Evolutionary conservation across 2,888 invertebrate genomes (phyloP), one percentile per base, ranked within the genome.

Genomic region (Caenorhabditis drosophilae): DNA sequence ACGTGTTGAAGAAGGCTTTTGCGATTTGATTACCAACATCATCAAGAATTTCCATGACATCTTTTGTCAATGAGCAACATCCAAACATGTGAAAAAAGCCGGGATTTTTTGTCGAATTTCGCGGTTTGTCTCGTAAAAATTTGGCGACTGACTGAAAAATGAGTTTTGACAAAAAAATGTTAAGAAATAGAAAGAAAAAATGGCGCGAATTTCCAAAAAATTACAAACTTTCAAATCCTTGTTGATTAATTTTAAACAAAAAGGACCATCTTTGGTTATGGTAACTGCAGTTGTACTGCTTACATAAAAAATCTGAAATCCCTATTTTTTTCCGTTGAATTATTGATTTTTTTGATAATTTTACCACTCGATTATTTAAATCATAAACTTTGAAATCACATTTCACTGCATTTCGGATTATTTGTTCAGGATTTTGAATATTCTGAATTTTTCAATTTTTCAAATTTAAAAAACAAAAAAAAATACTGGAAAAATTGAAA

Each of bases 341-440:
- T 25, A 12, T n/a, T 36, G 4, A 4, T n/a, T 36, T 4, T 12
- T 15, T n/a, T 46, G 22, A 18, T 15, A n/a, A 35, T 23, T 42
- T 20, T 20, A 61, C 61, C 44, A 63, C 63, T 42, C 63, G 45
- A 34, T 58, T 63, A 42, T 63, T 63, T 42, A 63, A 45, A 50
- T 63, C 63, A 22, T 50, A 63, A 23, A 63, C 63, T 54, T 50
- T 57, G 31, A 58, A 63, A 35, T 63, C 63, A 36, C 57, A 54
- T 50, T 38, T 52, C n/a, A 54, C 42, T 23, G 22, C 42, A 31
- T 23, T 42, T 31, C 31, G 7, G 7, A 31, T 31, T 6, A 31
- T 31, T 31, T 31, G 7, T 31, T 31, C n/a, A n/a, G n/a, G 31
- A 31, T 31, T 31, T 31, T 42, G 22, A 4, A 42, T 9, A 23